Evolutionary conservation across 2,888 invertebrate species (phyloP), one percentile per base, ranked within the genome.

Genomic region (Diachrysia chrysitis): DNA sequence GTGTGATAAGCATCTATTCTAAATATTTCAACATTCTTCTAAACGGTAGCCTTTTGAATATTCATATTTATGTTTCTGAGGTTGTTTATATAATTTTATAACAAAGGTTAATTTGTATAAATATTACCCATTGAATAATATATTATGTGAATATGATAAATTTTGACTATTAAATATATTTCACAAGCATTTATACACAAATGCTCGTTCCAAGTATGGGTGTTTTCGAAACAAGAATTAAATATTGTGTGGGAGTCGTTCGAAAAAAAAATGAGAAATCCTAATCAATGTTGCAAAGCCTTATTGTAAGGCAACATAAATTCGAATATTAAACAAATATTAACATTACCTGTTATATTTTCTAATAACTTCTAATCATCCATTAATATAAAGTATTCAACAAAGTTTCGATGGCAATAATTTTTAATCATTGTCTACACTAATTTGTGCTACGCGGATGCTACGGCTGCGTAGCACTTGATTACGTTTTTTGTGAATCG

Each of bases 401-500:
- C 16, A 32, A 32, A 10, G 32, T 32, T 32, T 10, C n/a, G 0
- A 37, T 14, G 14, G 14, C 37, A 14, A n/a, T 42, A n/a, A n/a
- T n/a, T 42, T 19, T 12, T 2, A 51, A 51, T 51, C 48, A 51
- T 21, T 3, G 21, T 57, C 64, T 79, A 70, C 67, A 67, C 64
- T 17, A 62, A 64, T 57, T 59, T n/a, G 56, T 57, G 67, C 79
- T 79, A 79, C 79, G 79, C 63, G 60, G 68, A 42, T 68, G 80
- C 79, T 79, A 79, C 79, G 79, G 48, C 7, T 4, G 29, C 71
- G 80, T 79, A 79, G 79, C 79, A 66, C 17, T 29, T 53, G 62
- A 55, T 58, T 16, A 10, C 0, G 1, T 54, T 64, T 53, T 62
- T 57, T 17, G 14, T 23, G 12, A 21, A 51, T 3, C 17, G 10